Evolutionary conservation across 2,797 vertebrate genomes (phyloP).

Genomic region (Todus mexicanus): DNA sequence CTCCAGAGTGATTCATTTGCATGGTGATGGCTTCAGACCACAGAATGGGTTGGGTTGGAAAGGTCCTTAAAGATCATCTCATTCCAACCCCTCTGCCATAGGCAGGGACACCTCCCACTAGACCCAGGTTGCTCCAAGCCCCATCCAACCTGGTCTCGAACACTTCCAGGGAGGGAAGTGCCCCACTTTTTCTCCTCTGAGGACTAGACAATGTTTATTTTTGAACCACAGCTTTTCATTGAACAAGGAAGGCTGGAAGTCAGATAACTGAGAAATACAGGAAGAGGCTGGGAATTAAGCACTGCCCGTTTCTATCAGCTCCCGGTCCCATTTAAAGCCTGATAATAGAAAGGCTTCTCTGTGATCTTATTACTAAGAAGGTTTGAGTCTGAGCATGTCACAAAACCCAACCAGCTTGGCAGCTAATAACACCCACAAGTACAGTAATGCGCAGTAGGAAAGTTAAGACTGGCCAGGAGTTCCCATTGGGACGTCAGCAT

Average conservation of each 20-base stretch:
- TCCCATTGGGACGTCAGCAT: not conserved
- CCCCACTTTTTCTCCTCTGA: not conserved
- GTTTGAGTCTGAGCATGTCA: not conserved
- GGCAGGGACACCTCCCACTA: not conserved
- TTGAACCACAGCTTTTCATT: not conserved
- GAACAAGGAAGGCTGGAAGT: not conserved
- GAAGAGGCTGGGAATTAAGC: slow-evolving; percentile 22
- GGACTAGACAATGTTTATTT: not conserved
- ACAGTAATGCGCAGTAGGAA: not conserved
- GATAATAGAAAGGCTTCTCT: slow-evolving; percentile 26
- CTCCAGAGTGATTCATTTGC: not conserved
- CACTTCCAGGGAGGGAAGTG: not conserved
- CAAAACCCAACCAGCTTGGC: not conserved
- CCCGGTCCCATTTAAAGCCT: slow-evolving; percentile 25
- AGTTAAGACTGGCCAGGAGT: not conserved
- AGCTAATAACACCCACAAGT: not conserved
- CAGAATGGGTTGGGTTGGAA: not conserved
- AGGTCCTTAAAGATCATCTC: not conserved
- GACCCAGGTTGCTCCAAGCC: not conserved
- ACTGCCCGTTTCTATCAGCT: slow-evolving; percentile 7
- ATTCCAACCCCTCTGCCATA: not conserved
- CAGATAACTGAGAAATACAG: not conserved
- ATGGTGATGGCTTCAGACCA: not conserved
- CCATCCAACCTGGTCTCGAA: not conserved
- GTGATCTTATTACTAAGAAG: slow-evolving; percentile 1